Percentiles rank a stretch among this genome's conserved stretches.
Evolutionary conservation across 2,888 invertebrate genomes (phyloP).

Genomic region (Phortica magna): DNA sequence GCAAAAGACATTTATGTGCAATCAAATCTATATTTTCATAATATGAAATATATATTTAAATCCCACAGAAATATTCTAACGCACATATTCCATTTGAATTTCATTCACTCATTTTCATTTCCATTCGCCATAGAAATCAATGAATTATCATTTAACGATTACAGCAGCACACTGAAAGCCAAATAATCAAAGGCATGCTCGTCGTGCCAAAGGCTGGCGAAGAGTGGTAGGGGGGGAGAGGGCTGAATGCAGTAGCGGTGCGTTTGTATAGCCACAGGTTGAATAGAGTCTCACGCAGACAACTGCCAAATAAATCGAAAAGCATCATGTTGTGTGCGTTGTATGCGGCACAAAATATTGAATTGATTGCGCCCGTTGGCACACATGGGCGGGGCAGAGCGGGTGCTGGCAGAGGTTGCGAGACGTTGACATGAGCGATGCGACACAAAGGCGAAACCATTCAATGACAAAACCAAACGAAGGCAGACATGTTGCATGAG

Average conservation of each 20-base stretch:
- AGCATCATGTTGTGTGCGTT: background rate
- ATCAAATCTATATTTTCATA: constrained; percentile 6
- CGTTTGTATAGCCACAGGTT: constrained; percentile 9
- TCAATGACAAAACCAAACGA: background rate
- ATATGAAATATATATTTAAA: constrained; percentile 18
- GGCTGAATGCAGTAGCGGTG: background rate
- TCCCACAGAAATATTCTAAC: background rate
- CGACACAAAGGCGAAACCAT: background rate
- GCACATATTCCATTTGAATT: background rate
- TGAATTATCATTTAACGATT: constrained; percentile 48
- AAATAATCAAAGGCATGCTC: background rate
- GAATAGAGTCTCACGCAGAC: background rate
- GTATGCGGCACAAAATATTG: constrained; percentile 1
- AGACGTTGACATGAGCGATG: too few species aligned
- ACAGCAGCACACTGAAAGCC: constrained; percentile 30
- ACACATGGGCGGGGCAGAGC: too few species aligned
- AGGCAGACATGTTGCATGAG: background rate
- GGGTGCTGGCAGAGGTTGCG: too few species aligned
- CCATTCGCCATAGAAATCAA: constrained; percentile 43
- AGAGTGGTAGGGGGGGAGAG: background rate
- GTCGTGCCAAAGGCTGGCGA: background rate
- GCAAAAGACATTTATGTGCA: background rate
- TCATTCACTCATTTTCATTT: constrained; percentile 34
- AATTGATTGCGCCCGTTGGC: constrained; percentile 6
- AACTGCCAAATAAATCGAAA: constrained; percentile 29